Conservation (phyloP, 2,797 vertebrate genomes). For the Labroides dimidiatus region DNA sequence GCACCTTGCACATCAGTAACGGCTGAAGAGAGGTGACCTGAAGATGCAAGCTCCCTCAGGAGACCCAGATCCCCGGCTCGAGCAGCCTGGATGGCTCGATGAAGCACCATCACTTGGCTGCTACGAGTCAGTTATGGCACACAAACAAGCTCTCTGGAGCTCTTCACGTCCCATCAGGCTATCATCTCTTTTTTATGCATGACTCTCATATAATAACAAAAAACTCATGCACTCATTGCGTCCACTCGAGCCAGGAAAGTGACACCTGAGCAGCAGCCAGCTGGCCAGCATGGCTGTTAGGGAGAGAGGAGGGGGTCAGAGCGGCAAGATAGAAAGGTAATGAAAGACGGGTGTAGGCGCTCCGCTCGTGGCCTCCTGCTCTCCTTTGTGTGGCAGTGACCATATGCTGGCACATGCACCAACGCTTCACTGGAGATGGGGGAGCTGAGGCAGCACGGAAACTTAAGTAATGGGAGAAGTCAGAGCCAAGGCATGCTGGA, state of each 20-base stretch:
- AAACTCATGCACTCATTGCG: slow-evolving; percentile 46
- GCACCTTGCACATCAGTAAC: slow-evolving; percentile 85
- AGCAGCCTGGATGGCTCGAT: slow-evolving; percentile 83
- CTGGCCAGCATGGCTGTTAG: slow-evolving; percentile 64
- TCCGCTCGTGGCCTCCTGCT: slow-evolving; percentile 55
- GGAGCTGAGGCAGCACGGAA: slow-evolving; percentile 69
- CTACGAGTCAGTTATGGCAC: slow-evolving; percentile 46
- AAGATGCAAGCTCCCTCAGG: slow-evolving; percentile 76
- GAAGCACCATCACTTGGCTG: slow-evolving; percentile 82
- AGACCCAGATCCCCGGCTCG: slow-evolving; percentile 78
- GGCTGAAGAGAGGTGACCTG: slow-evolving; percentile 68
- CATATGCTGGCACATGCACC: slow-evolving; percentile 67
- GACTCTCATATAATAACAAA: slow-evolving; percentile 53
- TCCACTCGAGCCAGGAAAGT: slow-evolving; percentile 70
- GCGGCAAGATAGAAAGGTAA: slow-evolving; percentile 81
- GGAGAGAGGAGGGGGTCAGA: slow-evolving; percentile 63
- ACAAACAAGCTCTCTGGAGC: slow-evolving; percentile 27
- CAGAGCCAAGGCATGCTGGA: slow-evolving; percentile 51
- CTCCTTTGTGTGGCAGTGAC: slow-evolving; percentile 68
- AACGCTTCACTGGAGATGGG: slow-evolving; percentile 65
- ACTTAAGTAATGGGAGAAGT: slow-evolving; percentile 81
- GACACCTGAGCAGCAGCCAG: slow-evolving; percentile 80
- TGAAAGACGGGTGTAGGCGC: slow-evolving; percentile 77
- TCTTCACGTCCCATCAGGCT: slow-evolving; percentile 34
- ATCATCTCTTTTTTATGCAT: slow-evolving; percentile 29